Evolutionary conservation across 2,113 vertebrate genomes (phyloP), one percentile per base, ranked within the genome.

Genomic region (Thymallus thymallus): DNA sequence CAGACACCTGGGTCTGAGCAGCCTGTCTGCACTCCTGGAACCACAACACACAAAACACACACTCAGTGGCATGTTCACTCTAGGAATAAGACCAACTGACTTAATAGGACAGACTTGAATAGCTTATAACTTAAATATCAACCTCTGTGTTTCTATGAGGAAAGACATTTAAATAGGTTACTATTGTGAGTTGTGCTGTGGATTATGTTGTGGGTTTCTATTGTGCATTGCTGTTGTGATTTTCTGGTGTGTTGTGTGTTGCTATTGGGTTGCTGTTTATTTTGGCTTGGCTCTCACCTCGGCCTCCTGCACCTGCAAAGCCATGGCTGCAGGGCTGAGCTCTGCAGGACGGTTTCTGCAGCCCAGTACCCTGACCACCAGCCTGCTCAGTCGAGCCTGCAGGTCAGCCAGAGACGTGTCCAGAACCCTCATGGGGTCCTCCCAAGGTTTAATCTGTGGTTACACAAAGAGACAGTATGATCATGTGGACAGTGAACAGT

Each of bases 301-400:
- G 76, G 94, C 92, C 63, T 94, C 94, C 80, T 93, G 88, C 41
- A 98, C 84, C 84, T 96, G 95, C 82, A 86, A 90, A 63, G 87
- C 88, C 94, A 96, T 92, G 64, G 93, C 90, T 60, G 86, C 71
- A 0, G 90, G 83, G 85, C 91, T 91, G 65, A 98, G 90, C 77
- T 93, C 91, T 51, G 94, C 91, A 62, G 94, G 88, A 45, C 87
- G 80, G 78, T 89, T 94, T 87, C 92, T 94, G 81, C 93, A 90
- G 74, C 89, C 85, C 46, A 93, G 88, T 70, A 97, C 80, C 79
- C 88, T 90, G 51, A 92, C 90, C 58, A 93, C 85, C 70, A 94
- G 81, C 62, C 92, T 88, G 82, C 79, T 88, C 26, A 94, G 91
- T 41, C 82, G 88, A 69, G 60, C 80, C 23, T 93, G 85, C 76